A percentile compares a stretch with the other conserved stretches of the same genome.
These are phyloP conservation scores for Paramormyrops hopkinsi DNA, from an alignment of 2,797 vertebrate species.

Conservation along the genomic window DNA sequence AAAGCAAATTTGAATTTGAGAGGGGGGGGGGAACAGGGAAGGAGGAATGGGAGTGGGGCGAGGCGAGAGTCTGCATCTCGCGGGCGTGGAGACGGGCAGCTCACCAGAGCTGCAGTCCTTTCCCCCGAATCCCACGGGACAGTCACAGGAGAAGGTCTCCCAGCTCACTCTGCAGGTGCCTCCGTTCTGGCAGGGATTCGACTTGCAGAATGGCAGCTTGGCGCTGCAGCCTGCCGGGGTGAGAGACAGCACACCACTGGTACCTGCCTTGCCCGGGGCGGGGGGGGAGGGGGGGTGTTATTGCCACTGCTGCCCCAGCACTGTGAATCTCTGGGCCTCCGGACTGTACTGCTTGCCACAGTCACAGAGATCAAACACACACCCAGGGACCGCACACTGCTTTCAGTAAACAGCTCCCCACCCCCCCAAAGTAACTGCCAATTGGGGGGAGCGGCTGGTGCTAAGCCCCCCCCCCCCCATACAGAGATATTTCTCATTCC, in stretches of 20 bases:
- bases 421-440: neutral
- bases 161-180: slow-evolving; percentile 86
- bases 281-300: neutral
- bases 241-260: slow-evolving; percentile 10
- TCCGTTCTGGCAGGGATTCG: slow-evolving; percentile 86
- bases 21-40: neutral
- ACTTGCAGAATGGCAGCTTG: slow-evolving; percentile 85
- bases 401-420: neutral
- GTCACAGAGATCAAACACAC: neutral
- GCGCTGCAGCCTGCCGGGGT: slow-evolving; percentile 78
- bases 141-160: slow-evolving; percentile 90
- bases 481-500: neutral
- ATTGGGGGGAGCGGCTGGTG: neutral
- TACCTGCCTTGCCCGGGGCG: neutral
- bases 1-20: neutral
- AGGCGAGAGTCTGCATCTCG: neutral
- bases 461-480: neutral
- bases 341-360: neutral
- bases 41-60: neutral
- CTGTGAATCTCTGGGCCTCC: neutral
- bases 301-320: neutral
- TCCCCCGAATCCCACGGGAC: slow-evolving; percentile 88
- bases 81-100: slow-evolving; percentile 1
- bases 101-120: slow-evolving; percentile 89
- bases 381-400: neutral